Evolutionary conservation across 2,797 vertebrate species (phyloP), one percentile per base, ranked within the genome.

Genomic region (Enoplosus armatus): DNA sequence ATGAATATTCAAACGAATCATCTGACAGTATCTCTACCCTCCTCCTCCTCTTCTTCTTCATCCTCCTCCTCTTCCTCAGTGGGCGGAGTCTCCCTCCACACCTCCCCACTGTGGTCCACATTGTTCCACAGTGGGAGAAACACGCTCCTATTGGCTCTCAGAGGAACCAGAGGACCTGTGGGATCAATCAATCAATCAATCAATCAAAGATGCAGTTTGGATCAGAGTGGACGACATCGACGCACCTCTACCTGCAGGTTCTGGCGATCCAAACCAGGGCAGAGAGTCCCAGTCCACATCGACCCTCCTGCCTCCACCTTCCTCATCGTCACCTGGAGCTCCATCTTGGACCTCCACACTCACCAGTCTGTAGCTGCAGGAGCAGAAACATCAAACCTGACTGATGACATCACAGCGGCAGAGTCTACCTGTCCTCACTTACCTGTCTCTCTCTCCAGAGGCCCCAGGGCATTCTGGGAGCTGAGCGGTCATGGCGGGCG

Each of bases 101-200:
- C 55, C 16, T 83, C 83, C 0, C 95, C 95, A 1, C 63, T 84
- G 79, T 85, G 91, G 80, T 96, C 94, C 56, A 87, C 84, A 8
- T 90, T 94, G 69, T 95, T 95, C 95, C 95, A 96, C 67, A 95
- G 85, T 0, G 95, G 93, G 0, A 96, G 91, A 12, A 95, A 96
- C 9, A 90, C 70, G 3, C 63, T 92, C 56, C 95, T 80, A 50
- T 77, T 91, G 72, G 95, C 95, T 84, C 93, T 85, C 33, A 96
- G 90, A 0, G 95, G 95, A 22, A 87, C 26, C n/a, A 77, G 0
- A 4, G 56, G 18, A 37, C 70, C 90, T 90, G 74, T 1, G 1
- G 27, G n/a, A 59, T 8, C 39, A 48, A 61, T 33, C 47, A 56
- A 27, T 8, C 12, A 70, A 41, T 29, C 27, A 27, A 4, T n/a